Conservation (phyloP, 2,113 vertebrate genomes). For the Laticauda laticaudata region DNA sequence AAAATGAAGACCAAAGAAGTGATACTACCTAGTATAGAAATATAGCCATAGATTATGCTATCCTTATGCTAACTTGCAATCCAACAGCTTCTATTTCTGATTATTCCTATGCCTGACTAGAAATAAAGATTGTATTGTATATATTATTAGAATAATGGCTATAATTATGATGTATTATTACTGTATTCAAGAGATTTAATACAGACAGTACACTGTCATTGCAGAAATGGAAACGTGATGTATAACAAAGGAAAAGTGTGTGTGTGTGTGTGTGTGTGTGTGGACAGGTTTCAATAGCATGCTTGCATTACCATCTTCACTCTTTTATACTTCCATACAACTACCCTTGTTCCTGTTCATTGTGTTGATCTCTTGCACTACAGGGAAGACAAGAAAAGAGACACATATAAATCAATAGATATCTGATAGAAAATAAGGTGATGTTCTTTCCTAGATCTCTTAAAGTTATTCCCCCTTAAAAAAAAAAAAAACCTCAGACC, state of each 20-base stretch:
- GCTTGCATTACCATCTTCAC: neutral
- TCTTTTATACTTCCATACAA: neutral
- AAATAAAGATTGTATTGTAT: too few species aligned
- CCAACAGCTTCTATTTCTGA: neutral
- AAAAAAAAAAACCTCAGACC: neutral
- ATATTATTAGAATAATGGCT: too few species aligned
- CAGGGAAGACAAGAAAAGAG: neutral
- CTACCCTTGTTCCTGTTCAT: neutral
- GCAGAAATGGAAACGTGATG: too few species aligned
- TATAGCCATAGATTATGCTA: neutral
- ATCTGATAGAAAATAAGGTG: neutral
- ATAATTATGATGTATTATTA: too few species aligned
- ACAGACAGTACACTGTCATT: too few species aligned
- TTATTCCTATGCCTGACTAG: too few species aligned
- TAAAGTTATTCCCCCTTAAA: neutral
- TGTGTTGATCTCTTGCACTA: neutral
- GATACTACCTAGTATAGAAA: neutral
- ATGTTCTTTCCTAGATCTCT: neutral
- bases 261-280: too few species aligned
- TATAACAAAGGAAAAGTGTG: too few species aligned
- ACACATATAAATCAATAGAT: neutral
- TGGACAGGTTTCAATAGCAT: neutral
- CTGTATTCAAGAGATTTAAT: too few species aligned
- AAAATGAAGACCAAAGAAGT: neutral
- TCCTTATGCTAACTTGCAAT: neutral